These are phyloP conservation scores for Naja naja DNA, from an alignment of 2,113 vertebrate species.

Conservation along the genomic window DNA sequence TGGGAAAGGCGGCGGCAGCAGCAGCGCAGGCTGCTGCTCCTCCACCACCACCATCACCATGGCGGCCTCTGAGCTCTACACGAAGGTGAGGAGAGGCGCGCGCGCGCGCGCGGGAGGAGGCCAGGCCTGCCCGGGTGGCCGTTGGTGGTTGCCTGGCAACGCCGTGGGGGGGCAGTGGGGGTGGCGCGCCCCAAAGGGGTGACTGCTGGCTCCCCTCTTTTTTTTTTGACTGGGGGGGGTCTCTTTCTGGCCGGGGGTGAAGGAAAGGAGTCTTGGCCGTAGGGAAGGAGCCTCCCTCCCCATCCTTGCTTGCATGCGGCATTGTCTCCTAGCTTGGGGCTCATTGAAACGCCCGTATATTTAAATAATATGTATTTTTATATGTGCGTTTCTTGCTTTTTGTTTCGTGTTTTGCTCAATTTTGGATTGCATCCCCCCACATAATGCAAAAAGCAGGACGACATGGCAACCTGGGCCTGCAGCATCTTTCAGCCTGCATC, in stretches of 20 bases:
- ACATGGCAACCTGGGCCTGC: background rate
- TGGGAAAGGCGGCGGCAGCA: background rate
- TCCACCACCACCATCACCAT: slow-evolving; percentile 57
- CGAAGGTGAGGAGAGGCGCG: slow-evolving; percentile 74
- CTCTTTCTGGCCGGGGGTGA: background rate
- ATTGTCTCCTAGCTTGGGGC: background rate
- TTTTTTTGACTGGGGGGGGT: background rate
- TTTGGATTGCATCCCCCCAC: background rate
- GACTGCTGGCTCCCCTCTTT: background rate
- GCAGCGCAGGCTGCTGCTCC: background rate
- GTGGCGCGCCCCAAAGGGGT: background rate
- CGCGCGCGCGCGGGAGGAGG: background rate
- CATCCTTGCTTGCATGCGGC: background rate
- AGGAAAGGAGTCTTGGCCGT: background rate
- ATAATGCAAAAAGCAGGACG: background rate
- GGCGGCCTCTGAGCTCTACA: slow-evolving; percentile 85
- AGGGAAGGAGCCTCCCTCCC: background rate
- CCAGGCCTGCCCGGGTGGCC: background rate
- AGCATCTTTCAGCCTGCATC: background rate
- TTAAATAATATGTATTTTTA: background rate
- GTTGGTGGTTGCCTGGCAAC: background rate
- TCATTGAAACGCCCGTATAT: background rate
- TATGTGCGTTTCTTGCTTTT: background rate
- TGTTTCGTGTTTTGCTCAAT: background rate
- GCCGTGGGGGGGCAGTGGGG: background rate